These are phyloP conservation scores for Mesoligia furuncula DNA, from an alignment of 2,888 invertebrate genomes.

Conservation along the genomic window DNA sequence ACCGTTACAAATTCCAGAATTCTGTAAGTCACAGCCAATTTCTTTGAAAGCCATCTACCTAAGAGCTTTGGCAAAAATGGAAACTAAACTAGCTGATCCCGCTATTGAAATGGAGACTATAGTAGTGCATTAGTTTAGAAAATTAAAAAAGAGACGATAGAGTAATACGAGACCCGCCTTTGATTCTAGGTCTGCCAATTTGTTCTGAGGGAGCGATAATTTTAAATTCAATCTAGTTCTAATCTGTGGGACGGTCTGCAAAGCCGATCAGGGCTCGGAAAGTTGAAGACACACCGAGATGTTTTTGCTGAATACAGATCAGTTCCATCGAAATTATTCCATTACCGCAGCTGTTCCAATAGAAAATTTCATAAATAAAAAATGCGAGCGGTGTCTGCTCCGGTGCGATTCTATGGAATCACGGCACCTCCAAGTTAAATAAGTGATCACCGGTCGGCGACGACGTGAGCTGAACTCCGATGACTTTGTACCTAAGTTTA, in stretches of 20 bases:
- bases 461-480: constrained; percentile 83
- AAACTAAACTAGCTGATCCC: constrained; percentile 28
- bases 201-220: constrained; percentile 62
- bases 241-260: constrained; percentile 74
- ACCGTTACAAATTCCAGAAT: constrained; percentile 72
- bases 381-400: constrained; percentile 81
- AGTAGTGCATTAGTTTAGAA: constrained; percentile 22
- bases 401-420: constrained; percentile 87
- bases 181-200: constrained; percentile 50
- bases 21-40: constrained; percentile 75
- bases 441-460: constrained; percentile 87
- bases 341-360: constrained; percentile 81
- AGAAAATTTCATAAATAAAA: constrained; percentile 88
- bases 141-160: constrained; percentile 28
- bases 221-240: constrained; percentile 79
- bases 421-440: constrained; percentile 87
- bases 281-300: constrained; percentile 77
- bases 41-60: constrained; percentile 67
- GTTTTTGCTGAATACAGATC: constrained; percentile 85
- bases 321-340: constrained; percentile 85
- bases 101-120: constrained; percentile 4
- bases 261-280: constrained; percentile 74
- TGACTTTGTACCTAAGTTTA: constrained; percentile 76
- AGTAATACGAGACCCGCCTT: constrained; percentile 28
- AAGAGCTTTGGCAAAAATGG: constrained; percentile 46